Evolutionary conservation across 2,888 invertebrate species (phyloP), one percentile per base, ranked within the genome.

Genomic region (Schizaphis graminum): DNA sequence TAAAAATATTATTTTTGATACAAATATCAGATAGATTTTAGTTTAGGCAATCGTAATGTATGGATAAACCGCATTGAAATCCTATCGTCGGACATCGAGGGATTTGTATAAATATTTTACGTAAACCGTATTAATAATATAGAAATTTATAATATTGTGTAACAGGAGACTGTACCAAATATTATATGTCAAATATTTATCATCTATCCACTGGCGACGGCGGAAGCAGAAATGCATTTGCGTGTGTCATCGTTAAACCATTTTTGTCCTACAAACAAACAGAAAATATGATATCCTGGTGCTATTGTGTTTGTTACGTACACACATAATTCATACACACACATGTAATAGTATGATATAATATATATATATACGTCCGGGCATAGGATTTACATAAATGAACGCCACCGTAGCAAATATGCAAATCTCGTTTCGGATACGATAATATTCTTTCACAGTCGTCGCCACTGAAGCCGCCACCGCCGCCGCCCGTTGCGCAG

Each of bases 371-470:
- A n/a, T 77, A 86, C 53, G 56, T 92, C 86, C 86, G 47, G 57
- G 47, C 26, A 61, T 61, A 86, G 91, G 61, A 86, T 92, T 86
- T 92, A 92, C 86, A 91, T 91, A 92, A 86, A 92, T 61, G 91
- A 86, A 86, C 13, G 61, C 47, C 86, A 3, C 86, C 91, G 57
- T 21, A 47, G 86, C 86, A 57, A 91, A 57, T 86, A 86, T 67
- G 87, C 87, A 92, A 92, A 92, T 92, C 87, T 67, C 49, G 56
- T 67, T 88, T 88, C 41, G 67, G 67, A 92, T 87, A 92, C 87
- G 87, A 87, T 87, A 88, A 92, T 92, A 88, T 92, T 92, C 92
- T 92, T 92, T 92, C 35, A 57, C 85, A 86, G 49, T 92, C 86
- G 47, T 92, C 57, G 53, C 35, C 49, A 41, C 56, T 21, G 88